Base-by-base conservation (phyloP, 2,888 invertebrate species). In the Celastrina argiolus region DNA sequence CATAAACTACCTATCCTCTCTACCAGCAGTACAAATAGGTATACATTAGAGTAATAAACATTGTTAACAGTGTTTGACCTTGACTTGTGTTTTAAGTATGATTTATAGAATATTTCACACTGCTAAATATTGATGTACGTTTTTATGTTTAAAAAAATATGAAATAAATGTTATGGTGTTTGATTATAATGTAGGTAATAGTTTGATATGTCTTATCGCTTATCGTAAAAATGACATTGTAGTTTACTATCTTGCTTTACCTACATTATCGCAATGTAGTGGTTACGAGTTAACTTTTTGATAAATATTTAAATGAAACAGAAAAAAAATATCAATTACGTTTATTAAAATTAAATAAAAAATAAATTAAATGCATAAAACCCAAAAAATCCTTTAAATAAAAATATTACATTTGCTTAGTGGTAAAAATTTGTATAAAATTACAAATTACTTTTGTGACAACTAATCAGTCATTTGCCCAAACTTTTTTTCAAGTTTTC, bases 401-500 rank as follows among this genome's bases (percentile, higher is more conserved):
- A 66, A 69, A 77, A 74, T 78, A 75, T 69, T 66, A 74, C 75
- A 76, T 75, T 64, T 67, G 67, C 45, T 67, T 68, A 64, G 69
- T 66, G 22, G 69, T 65, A 71, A 68, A 70, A 72, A 71, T 65
- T 68, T 68, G 68, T 73, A 69, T 74, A 73, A 69, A 70, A 70
- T 84, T 76, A 88, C 70, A 89, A 78, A 74, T 81, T 84, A 78
- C 84, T 81, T 68, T 74, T 74, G 71, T 71, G 74, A 39, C 74
- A 65, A 64, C 66, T 63, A 70, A 65, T 68, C 73, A 92, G 92
- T 93, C 93, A 94, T 74, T 87, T 86, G 31, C 80, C 81, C 69
- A 95, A 81, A 74, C 92, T 93, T 73, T 93, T 93, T 72, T 92
- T 93, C 74, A 99, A 91, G 84, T 98, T 98, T 73, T 97, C 97